Percentiles rank a stretch among this genome's conserved stretches.
Conservation (phyloP, 2,113 vertebrate species). For the Brachyhypopomus gauderio region DNA sequence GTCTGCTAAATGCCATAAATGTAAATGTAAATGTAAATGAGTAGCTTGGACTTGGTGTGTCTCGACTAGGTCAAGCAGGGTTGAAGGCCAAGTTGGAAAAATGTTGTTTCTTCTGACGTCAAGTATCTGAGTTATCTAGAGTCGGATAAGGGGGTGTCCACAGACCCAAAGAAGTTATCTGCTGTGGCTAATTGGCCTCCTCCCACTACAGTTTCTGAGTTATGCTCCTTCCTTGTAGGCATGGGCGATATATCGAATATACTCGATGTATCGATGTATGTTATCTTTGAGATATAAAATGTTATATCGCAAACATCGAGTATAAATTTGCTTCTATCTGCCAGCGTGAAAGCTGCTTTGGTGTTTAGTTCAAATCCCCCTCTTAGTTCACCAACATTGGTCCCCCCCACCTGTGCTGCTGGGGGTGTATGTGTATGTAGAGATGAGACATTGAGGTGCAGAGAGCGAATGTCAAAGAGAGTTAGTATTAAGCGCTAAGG, state of each 20-base stretch:
- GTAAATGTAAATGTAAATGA: too few relatives aligned
- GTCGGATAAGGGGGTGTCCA: background rate
- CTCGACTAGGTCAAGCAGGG: background rate
- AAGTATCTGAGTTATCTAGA: background rate
- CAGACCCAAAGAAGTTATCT: background rate
- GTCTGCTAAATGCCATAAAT: too few relatives aligned
- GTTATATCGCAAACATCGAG: too few relatives aligned
- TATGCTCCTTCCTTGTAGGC: too few relatives aligned
- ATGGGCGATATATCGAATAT: too few relatives aligned
- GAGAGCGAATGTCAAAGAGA: background rate
- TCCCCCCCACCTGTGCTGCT: too few relatives aligned
- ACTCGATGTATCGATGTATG: too few relatives aligned
- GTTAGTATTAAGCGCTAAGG: background rate
- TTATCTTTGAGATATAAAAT: too few relatives aligned
- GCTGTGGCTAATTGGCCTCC: conserved; percentile 11
- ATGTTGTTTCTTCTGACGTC: conserved; percentile 6
- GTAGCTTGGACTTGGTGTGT: background rate
- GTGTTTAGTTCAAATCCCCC: too few relatives aligned
- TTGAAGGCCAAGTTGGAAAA: conserved; percentile 19
- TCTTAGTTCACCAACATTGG: too few relatives aligned
- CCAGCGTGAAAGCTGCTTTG: too few relatives aligned
- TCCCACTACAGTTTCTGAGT: background rate
- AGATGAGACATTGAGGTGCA: background rate
- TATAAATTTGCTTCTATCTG: too few relatives aligned
- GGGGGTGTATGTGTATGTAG: background rate